phyloP scores from a whole-genome alignment of 2,113 vertebrate species.

The Arizona elegans region DNA sequence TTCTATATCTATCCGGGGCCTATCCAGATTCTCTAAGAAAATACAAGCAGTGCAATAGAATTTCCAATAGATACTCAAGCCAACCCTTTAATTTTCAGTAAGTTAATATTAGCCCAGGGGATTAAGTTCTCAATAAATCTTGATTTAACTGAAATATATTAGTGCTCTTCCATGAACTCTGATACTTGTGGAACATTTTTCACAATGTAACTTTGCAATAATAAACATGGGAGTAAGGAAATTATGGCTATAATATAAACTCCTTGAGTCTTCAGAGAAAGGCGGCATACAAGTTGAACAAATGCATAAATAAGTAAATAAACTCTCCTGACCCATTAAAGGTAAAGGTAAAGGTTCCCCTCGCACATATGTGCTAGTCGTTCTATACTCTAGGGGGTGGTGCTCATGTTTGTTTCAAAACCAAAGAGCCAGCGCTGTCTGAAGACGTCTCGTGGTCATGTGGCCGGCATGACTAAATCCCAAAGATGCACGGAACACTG shows the following conservation, averaged over 20 bases:
- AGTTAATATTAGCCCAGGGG: background rate
- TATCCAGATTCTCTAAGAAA: background rate
- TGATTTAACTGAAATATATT: background rate
- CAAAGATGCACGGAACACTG: too few species aligned
- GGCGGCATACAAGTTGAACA: too few species aligned
- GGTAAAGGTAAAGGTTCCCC: too few species aligned
- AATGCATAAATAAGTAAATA: background rate
- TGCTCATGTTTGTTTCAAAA: too few species aligned
- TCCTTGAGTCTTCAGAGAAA: background rate
- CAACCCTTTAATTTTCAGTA: background rate
- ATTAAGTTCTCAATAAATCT: background rate
- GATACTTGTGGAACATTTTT: background rate
- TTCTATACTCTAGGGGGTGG: too few species aligned
- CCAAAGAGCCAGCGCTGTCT: too few species aligned
- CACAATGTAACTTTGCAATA: background rate
- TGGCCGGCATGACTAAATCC: too few species aligned
- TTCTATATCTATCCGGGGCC: background rate
- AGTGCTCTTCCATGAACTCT: background rate
- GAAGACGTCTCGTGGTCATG: too few species aligned
- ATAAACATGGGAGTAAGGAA: background rate
- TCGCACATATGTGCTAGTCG: too few species aligned
- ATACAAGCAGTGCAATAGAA: background rate
- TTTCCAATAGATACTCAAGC: background rate
- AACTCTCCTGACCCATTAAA: background rate
- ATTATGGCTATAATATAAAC: background rate